Base-by-base conservation (phyloP, 2,797 vertebrate genomes). In the Molossus molossus region DNA sequence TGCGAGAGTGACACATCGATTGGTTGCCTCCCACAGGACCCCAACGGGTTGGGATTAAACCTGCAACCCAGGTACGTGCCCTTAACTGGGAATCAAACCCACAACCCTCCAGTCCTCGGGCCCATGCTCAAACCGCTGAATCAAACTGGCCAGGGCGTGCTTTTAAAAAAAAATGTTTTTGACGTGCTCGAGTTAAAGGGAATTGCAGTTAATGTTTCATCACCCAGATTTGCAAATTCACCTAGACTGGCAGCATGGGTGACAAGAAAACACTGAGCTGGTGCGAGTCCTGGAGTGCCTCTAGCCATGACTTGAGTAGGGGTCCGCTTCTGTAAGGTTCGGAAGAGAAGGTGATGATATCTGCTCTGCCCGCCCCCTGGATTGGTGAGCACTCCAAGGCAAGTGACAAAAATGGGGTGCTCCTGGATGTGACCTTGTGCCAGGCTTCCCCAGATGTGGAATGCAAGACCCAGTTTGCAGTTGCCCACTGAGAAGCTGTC, bases 101-200 rank as follows among this genome's bases (percentile, higher is more conserved):
- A 45, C 40, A 45, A 45, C 40, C 40, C 3, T 45, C 6, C 40
- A 45, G 40, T 45, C 40, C 40, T 45, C 40, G 6, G 40, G 40
- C 40, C 40, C 5, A 45, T 6, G 40, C 40, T 45, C 40, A 5
- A 45, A 45, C 40, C 40, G 6, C 40, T 45, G 40, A 45, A 6
- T 45, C 40, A 45, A 45, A 45, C 40, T 45, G 40, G 40, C 40
- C 40, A 45, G 5, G 40, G 40, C 5, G 57, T 73, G 73, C 85
- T 58, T 80, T 79, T 12, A 21, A 40, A 70, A 70, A 7, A 50
- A 37, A 13, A 73, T 79, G 77, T 79, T 23, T 84, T 90, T 83
- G 65, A 69, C 67, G 79, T 73, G 40, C 11, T 80, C 23, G 4
- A 75, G 53, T 65, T 87, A 60, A 67, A 89, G 53, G 72, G 70